Conservation (phyloP, 1,140 invertebrate species). For the Drosophila arizonae region DNA sequence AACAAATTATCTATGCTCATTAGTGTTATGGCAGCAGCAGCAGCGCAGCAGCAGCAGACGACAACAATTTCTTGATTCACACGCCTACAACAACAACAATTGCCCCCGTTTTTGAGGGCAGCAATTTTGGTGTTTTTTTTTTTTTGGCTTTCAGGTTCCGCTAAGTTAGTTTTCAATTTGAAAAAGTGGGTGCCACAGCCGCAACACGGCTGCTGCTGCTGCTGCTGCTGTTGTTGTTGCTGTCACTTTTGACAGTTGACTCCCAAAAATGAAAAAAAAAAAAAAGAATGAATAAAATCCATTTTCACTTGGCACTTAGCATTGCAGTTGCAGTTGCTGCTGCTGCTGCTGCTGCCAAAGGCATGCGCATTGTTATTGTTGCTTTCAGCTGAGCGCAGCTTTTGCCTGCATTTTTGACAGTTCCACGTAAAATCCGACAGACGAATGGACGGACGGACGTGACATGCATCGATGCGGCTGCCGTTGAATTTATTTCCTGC, state of each 20-base stretch:
- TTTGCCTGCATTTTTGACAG: constrained; percentile 77
- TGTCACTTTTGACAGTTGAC: constrained; percentile 80
- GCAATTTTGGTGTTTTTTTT: neutral
- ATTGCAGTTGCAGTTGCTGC: constrained; percentile 38
- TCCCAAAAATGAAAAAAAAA: constrained; percentile 63
- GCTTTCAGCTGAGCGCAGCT: constrained; percentile 44
- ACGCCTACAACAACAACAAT: constrained; percentile 60
- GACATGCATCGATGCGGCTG: constrained; percentile 76
- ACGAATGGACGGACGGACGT: constrained; percentile 42
- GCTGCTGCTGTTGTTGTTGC: constrained; percentile 35
- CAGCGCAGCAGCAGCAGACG: constrained; percentile 36
- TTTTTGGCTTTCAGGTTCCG: constrained; percentile 49
- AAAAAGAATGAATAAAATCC: constrained; percentile 46
- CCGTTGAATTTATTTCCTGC: constrained; percentile 79
- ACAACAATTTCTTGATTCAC: constrained; percentile 65
- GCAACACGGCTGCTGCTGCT: constrained; percentile 28
- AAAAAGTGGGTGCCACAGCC: constrained; percentile 67
- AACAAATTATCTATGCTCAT: constrained; percentile 72
- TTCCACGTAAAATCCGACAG: constrained; percentile 75
- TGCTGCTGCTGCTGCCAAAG: constrained; percentile 24
- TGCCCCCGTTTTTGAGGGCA: constrained; percentile 28
- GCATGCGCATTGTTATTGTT: constrained; percentile 51
- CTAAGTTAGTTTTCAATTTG: constrained; percentile 81
- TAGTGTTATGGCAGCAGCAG: constrained; percentile 34
- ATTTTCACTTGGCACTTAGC: constrained; percentile 79